phyloP scores from a whole-genome alignment of 2,113 vertebrate genomes.

The Campylomormyrus tamandua region DNA sequence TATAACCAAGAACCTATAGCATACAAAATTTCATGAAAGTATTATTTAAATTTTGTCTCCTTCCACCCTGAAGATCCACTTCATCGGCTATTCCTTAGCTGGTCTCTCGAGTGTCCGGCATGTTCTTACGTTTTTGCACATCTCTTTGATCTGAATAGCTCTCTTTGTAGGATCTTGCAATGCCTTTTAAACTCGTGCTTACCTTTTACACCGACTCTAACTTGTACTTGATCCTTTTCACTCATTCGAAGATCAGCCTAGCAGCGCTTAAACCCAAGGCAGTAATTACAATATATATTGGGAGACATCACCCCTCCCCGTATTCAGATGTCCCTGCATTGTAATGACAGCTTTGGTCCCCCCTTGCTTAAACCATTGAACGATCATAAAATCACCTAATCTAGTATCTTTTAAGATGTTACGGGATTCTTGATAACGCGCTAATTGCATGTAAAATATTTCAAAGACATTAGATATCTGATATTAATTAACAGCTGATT shows the following conservation, averaged over 20 bases:
- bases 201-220: not conserved
- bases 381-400: not conserved
- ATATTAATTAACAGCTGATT: not conserved
- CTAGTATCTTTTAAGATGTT: not conserved
- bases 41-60: not conserved
- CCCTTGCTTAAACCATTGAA: not conserved
- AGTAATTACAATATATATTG: too few species aligned
- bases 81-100: not conserved
- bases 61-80: not conserved
- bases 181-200: not conserved
- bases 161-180: not conserved
- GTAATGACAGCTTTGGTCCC: not conserved
- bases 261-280: not conserved
- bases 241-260: not conserved
- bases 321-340: not conserved
- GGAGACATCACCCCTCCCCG: too few species aligned
- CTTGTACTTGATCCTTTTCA: not conserved
- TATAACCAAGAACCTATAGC: not conserved
- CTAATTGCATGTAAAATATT: not conserved
- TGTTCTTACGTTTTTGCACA: not conserved
- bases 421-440: not conserved
- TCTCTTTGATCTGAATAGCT: not conserved
- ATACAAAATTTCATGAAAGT: not conserved
- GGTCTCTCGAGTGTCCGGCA: not conserved
- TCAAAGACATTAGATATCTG: not conserved